These are phyloP conservation scores for Kryptopterus vitreolus DNA, from an alignment of 2,797 vertebrate species.

Conservation along the genomic window DNA sequence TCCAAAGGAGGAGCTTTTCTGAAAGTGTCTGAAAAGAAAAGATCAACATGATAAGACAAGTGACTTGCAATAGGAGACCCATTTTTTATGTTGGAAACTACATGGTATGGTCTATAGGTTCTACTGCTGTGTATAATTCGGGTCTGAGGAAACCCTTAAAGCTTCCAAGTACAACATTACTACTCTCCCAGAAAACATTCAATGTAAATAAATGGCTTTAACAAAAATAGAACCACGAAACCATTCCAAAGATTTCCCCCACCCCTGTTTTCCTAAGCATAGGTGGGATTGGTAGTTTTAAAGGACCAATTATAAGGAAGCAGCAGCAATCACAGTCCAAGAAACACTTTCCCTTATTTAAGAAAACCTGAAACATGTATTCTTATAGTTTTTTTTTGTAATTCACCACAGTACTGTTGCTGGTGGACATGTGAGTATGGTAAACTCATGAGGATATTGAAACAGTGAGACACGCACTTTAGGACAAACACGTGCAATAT, in stretches of 20 bases:
- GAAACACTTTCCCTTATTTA: neutral
- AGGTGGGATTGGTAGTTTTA: neutral
- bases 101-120: neutral
- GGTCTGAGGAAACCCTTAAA: neutral
- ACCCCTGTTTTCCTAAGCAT: neutral
- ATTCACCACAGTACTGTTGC: neutral
- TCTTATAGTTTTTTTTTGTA: neutral
- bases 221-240: neutral
- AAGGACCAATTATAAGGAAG: neutral
- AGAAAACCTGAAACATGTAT: neutral
- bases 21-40: neutral
- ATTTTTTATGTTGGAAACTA: neutral
- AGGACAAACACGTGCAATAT: neutral
- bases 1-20: neutral
- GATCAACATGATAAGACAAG: constrained; percentile 5
- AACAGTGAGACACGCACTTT: neutral
- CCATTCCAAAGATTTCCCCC: neutral
- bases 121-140: no score
- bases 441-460: neutral
- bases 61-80: neutral
- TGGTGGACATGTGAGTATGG: neutral
- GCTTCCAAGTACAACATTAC: neutral
- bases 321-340: neutral
- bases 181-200: neutral
- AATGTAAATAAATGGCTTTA: neutral